Evolutionary conservation across 2,888 invertebrate species (phyloP), one percentile per base, ranked within the genome.

Genomic region (Crossocerus cetratus): DNA sequence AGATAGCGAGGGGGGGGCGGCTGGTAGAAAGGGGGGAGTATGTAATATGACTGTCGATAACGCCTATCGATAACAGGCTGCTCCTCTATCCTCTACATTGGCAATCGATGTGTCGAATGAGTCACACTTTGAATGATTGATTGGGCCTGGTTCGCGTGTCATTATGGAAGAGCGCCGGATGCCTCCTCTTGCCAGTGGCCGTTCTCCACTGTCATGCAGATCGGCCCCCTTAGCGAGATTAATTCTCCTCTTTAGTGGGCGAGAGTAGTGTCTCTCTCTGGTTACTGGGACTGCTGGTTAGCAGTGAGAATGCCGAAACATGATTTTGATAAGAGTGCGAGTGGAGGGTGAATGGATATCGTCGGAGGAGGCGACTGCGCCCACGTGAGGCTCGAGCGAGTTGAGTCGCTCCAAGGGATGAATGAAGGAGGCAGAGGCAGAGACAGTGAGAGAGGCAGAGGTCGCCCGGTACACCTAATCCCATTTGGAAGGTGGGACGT

Each of bases 121-220:
- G 83, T 87, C 86, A 86, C 80, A 74, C 83, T 78, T 72, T 83
- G 82, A 84, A 86, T 86, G 86, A 87, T 85, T 83, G 86, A 87
- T 86, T 79, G 80, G 78, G 32, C 32, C 82, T 74, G 78, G 82
- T 80, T 69, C 57, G 61, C 66, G 66, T 63, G 64, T 69, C 69
- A 54, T 70, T 63, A 45, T 64, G 53, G 61, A 69, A 49, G 14
- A 14, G 5, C 49, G 3, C 49, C 45, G 60, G 45, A 60, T 60
- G n/a, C n/a, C n/a, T n/a, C n/a, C 60, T 45, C 44, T 32, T 32
- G 11, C 5, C 32, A 20, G 44, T n/a, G 14, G 59, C 43, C 59
- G 59, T 13, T 59, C 18, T 59, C 11, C 5, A 16, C 20, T 59
- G 13, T 59, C 43, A 59, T 43, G 59, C 43, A 59, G 59, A 59